Evolutionary conservation across 2,113 vertebrate genomes (phyloP), one percentile per base, ranked within the genome.

Genomic region (Thalassoma bifasciatum): DNA sequence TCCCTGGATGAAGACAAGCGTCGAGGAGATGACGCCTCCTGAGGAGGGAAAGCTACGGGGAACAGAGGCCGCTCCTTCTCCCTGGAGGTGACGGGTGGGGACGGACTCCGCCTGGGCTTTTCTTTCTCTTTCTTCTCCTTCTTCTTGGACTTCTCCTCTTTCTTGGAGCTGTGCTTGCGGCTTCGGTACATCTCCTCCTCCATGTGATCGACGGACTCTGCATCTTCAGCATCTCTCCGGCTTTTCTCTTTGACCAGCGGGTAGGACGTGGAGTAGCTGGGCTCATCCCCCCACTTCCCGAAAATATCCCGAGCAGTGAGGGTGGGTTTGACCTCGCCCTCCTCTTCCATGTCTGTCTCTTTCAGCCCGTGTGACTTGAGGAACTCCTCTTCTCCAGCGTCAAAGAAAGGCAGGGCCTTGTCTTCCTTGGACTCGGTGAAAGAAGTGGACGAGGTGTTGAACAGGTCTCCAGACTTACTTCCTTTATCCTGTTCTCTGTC

Each of bases 231-330:
- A 0, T 95, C 73, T 72, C 95, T 93, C 42, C 95, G 93, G 11
- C 92, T 91, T 49, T 96, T 96, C 68, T 97, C 96, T 68, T 98
- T 98, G 0, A 89, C 86, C 7, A 88, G 49, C 10, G 95, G 91
- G 74, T 92, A 91, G 11, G 86, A 77, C 0, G 86, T 76, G 0
- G 95, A 42, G 63, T 96, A 97, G 23, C 90, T 91, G 5, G 95
- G 85, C 72, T 93, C 92, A 0, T 97, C 96, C 12, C 97, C 97
- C 97, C 98, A 98, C 40, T 98, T 99, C 52, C 96, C 96, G 5
- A 95, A 91, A 40, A 97, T 94, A 10, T 96, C 97, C 65, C 97
- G 94, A 59, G 93, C 83, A 0, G 94, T 92, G 0, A 95, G 64
- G 2, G 93, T 62, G 0, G 93, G 86, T 88, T 96, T 94, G 65